phyloP scores from a whole-genome alignment of 2,888 invertebrate genomes.

The Agriopis marginaria region DNA sequence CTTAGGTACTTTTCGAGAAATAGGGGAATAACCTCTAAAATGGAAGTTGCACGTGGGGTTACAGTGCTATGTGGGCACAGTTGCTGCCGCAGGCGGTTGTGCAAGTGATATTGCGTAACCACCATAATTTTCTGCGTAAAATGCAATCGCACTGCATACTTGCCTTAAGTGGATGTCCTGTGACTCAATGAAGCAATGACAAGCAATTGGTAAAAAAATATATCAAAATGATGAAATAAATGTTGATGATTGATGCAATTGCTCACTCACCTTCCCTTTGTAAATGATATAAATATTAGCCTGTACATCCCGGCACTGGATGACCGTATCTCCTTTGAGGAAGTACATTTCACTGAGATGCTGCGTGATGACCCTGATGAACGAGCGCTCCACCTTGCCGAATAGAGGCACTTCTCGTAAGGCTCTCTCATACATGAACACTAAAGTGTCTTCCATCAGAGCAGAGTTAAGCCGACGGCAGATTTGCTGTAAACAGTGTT shows the following conservation, averaged over 20 bases:
- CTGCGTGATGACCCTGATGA: constrained; percentile 83
- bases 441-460: constrained; percentile 83
- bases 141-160: too few species aligned
- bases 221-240: too few species aligned
- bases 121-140: too few species aligned
- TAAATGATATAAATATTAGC: constrained; percentile 82
- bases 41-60: too few species aligned
- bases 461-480: constrained; percentile 82
- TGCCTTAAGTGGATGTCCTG: too few species aligned
- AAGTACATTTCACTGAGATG: constrained; percentile 83
- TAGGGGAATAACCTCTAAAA: too few species aligned
- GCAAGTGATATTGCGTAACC: too few species aligned
- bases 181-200: neutral
- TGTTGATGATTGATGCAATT: neutral
- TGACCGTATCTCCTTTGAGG: constrained; percentile 78
- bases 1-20: too few species aligned
- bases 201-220: too few species aligned
- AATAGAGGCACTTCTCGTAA: constrained; percentile 84
- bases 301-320: constrained; percentile 80
- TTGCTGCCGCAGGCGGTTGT: too few species aligned
- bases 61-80: too few species aligned
- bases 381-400: constrained; percentile 81
- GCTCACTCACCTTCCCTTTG: constrained; percentile 75
- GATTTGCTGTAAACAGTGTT: constrained; percentile 64
- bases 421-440: constrained; percentile 82